Evolutionary conservation across 2,888 invertebrate species (phyloP).

Genomic region (Protodeltote pygarga): DNA sequence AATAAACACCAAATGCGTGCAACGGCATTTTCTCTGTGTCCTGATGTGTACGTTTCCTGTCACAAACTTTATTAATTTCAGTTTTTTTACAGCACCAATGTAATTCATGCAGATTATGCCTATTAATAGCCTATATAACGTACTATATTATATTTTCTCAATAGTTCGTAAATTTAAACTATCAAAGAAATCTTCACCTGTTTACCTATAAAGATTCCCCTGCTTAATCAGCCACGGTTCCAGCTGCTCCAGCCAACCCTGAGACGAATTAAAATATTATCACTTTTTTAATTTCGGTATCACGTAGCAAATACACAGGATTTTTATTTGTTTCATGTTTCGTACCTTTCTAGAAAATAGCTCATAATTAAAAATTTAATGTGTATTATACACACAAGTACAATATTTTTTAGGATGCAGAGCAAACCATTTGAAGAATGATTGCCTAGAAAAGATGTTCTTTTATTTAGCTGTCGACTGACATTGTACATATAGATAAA

Average conservation of each 20-base stretch:
- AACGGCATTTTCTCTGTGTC: conserved; percentile 69
- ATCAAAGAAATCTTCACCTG: conserved; percentile 55
- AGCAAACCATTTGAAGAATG: too few relatives aligned
- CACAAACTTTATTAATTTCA: conserved; percentile 60
- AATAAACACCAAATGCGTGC: conserved; percentile 77
- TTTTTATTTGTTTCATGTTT: too few relatives aligned
- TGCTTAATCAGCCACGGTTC: conserved; percentile 83
- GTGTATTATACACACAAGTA: too few relatives aligned
- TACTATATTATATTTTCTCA: too few relatives aligned
- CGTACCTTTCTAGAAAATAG: too few relatives aligned
- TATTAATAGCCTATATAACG: not conserved
- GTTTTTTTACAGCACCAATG: conserved; percentile 14
- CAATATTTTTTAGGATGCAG: too few relatives aligned
- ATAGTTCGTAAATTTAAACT: not conserved
- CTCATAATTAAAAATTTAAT: too few relatives aligned
- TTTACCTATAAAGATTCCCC: conserved; percentile 87
- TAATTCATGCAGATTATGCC: not conserved
- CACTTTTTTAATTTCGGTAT: too few relatives aligned
- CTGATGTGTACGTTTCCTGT: conserved; percentile 71
- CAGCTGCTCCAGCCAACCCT: conserved; percentile 78
- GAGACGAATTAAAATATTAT: conserved; percentile 8
- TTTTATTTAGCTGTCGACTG: too few relatives aligned
- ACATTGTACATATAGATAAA: too few relatives aligned
- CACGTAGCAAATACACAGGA: too few relatives aligned
- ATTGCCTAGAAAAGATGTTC: too few relatives aligned